Evolutionary conservation across 2,888 invertebrate species (phyloP).

Genomic region (Campopleginae sp.): DNA sequence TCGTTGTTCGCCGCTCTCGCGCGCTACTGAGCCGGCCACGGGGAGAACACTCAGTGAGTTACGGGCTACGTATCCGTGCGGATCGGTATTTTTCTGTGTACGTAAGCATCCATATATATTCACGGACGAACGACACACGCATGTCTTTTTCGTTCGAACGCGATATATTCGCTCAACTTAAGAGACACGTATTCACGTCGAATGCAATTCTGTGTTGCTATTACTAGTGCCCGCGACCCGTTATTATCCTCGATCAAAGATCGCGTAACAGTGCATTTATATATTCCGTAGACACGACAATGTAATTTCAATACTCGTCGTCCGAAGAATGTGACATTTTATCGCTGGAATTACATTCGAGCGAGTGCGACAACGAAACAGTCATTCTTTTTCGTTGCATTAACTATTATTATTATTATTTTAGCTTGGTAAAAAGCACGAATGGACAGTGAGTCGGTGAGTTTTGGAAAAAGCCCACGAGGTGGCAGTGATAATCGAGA

Average conservation of each 20-base stretch:
- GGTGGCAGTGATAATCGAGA: background rate
- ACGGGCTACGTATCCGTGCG: slow-evolving; percentile 78
- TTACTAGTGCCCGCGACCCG: background rate
- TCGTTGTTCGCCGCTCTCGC: slow-evolving; percentile 31
- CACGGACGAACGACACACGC: background rate
- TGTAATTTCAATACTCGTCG: background rate
- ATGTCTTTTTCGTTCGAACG: background rate
- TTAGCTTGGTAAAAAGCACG: background rate
- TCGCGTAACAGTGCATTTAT: slow-evolving; percentile 13
- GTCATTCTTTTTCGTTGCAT: background rate
- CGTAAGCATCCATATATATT: background rate
- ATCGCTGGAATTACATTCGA: background rate
- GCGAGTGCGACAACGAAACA: background rate
- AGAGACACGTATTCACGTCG: slow-evolving; percentile 5
- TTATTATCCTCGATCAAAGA: slow-evolving; percentile 23
- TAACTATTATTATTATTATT: no score
- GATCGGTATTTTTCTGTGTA: slow-evolving; percentile 65
- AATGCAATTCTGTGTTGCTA: background rate
- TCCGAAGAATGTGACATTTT: background rate
- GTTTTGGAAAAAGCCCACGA: background rate
- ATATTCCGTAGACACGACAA: background rate
- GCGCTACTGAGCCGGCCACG: slow-evolving; percentile 7
- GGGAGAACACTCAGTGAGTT: slow-evolving; percentile 78
- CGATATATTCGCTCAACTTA: background rate
- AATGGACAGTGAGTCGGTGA: background rate